Percentiles rank a stretch among this genome's conserved stretches.
Conservation (phyloP, 2,888 invertebrate genomes). For the Junonia oenone region DNA sequence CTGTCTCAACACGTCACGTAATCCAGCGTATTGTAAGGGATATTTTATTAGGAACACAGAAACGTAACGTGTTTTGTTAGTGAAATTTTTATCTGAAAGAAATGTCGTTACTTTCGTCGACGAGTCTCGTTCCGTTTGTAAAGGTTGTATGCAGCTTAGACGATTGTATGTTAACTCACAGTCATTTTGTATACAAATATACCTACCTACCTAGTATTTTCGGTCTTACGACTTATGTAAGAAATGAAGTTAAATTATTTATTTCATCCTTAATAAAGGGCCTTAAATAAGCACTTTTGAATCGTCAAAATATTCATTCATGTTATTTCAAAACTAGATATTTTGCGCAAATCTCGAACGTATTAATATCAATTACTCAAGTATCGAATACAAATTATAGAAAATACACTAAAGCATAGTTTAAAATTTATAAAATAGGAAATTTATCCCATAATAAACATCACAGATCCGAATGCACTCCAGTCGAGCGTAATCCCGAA, state of each 20-base stretch:
- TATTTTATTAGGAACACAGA: constrained; percentile 9
- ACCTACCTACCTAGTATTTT: too few relatives aligned
- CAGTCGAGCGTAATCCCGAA: constrained; percentile 8
- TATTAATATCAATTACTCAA: neutral
- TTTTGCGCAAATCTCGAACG: too few relatives aligned
- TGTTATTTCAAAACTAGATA: too few relatives aligned
- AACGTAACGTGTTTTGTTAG: constrained; percentile 12
- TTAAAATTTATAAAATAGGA: neutral
- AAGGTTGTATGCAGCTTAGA: neutral
- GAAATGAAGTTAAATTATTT: too few relatives aligned
- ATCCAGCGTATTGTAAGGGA: constrained; percentile 18
- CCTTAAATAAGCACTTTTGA: too few relatives aligned
- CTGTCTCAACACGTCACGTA: constrained; percentile 21
- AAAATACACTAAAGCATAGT: neutral
- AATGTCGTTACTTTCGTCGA: too few relatives aligned
- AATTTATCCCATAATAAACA: neutral
- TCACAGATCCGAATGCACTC: constrained; percentile 5
- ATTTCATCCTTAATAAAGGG: too few relatives aligned
- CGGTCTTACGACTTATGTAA: too few relatives aligned
- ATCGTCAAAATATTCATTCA: too few relatives aligned
- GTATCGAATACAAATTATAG: neutral
- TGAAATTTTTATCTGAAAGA: neutral
- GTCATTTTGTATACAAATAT: too few relatives aligned
- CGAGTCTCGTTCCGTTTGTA: neutral
- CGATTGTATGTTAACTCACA: neutral